Evolutionary conservation across 2,797 vertebrate genomes (phyloP).

Genomic region (Linurgus olivaceus): DNA sequence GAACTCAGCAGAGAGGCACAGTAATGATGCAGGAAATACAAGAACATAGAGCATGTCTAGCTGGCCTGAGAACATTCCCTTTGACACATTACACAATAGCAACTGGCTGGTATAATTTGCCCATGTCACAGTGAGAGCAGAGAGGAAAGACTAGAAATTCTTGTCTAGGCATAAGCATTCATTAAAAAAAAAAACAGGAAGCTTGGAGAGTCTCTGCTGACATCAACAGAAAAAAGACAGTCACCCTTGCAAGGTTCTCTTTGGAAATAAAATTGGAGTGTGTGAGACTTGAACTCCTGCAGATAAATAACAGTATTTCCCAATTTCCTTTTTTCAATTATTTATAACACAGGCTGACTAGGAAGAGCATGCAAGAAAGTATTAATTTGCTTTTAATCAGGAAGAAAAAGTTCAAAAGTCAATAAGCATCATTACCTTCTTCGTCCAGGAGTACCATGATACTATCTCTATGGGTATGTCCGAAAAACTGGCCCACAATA

Average conservation of each 20-base stretch:
- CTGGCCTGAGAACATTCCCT: constrained; percentile 61
- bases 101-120: constrained; percentile 50
- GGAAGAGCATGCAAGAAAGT: not conserved
- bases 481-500: constrained; percentile 91
- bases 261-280: not conserved
- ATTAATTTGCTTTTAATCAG: not conserved
- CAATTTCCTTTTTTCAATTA: not conserved
- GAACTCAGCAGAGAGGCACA: constrained; percentile 51
- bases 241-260: not conserved
- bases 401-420: not conserved
- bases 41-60: constrained; percentile 57
- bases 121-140: not conserved
- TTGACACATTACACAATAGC: constrained; percentile 68
- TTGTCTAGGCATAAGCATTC: not conserved
- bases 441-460: constrained; percentile 89
- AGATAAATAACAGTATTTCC: not conserved
- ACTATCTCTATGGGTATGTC: constrained; percentile 93
- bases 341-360: not conserved
- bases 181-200: not conserved
- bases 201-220: not conserved
- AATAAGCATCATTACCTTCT: constrained; percentile 75
- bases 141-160: constrained; percentile 38
- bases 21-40: constrained; percentile 69
- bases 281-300: not conserved
- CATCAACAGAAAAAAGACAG: not conserved